Conservation (phyloP, 2,797 vertebrate species). For the Sebastes nivosus region DNA sequence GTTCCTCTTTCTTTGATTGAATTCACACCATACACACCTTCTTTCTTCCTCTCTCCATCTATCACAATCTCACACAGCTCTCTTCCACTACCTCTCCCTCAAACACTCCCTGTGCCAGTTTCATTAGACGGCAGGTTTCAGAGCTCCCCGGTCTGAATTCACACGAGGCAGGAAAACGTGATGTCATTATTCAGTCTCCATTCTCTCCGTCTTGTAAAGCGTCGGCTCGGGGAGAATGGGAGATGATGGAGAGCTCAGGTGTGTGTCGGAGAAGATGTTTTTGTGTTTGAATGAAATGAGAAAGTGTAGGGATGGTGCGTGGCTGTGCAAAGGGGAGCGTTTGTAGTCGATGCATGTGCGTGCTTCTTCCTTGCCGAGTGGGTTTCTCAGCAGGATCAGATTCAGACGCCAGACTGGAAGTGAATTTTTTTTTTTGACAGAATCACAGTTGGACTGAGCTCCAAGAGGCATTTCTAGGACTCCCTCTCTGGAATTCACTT, state of each 20-base stretch:
- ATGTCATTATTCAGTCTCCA: conserved; percentile 56
- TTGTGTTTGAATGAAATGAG: neutral
- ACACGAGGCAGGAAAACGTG: conserved; percentile 50
- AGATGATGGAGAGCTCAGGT: conserved; percentile 35
- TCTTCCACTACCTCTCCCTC: conserved; percentile 3
- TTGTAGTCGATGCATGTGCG: neutral
- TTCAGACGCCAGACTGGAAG: neutral
- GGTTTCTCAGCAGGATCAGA: neutral
- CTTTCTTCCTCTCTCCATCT: conserved; percentile 24
- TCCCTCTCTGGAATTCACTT: neutral
- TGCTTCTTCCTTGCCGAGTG: neutral
- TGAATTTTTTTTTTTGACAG: neutral
- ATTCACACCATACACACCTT: conserved; percentile 12
- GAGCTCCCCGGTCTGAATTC: conserved; percentile 36
- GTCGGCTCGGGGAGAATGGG: conserved; percentile 8
- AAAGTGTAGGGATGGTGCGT: neutral
- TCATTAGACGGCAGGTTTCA: conserved; percentile 60
- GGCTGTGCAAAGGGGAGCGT: neutral
- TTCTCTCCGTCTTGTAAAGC: conserved; percentile 47
- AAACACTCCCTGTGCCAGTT: conserved; percentile 7
- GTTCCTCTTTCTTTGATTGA: neutral
- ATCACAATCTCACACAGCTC: conserved; percentile 29
- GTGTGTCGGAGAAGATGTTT: neutral
- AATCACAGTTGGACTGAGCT: neutral
- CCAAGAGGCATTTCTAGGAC: neutral